Percentiles rank a stretch among this genome's conserved stretches.
These are phyloP conservation scores for Varecia variegata DNA, from an alignment of 2,797 vertebrate species.

Conservation along the genomic window DNA sequence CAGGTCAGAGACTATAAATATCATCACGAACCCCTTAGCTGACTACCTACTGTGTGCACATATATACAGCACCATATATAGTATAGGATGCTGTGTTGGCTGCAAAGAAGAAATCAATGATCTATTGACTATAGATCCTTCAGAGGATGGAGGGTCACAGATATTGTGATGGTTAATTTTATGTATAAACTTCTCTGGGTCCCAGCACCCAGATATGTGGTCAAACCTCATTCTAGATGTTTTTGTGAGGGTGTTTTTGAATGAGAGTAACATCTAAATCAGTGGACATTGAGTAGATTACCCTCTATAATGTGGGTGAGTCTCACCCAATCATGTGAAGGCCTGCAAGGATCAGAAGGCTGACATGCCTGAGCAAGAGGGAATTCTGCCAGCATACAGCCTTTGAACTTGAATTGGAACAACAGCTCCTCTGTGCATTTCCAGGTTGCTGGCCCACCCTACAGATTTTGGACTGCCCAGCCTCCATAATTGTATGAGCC, in stretches of 20 bases:
- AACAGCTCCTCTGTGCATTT: neutral
- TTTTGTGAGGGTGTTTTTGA: neutral
- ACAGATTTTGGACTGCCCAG: neutral
- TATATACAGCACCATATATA: neutral
- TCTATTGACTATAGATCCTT: neutral
- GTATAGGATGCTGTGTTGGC: neutral
- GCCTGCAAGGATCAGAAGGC: neutral
- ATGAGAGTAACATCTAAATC: neutral
- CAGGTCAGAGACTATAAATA: neutral
- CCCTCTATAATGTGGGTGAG: neutral
- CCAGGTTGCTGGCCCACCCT: neutral
- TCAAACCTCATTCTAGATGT: neutral
- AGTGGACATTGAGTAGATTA: neutral
- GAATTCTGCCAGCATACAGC: neutral
- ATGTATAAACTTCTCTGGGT: neutral
- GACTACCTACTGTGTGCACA: neutral
- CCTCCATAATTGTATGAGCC: neutral
- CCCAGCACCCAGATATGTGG: neutral
- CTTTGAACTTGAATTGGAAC: neutral
- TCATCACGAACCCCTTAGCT: neutral
- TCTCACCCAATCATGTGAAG: neutral
- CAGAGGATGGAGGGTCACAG: neutral
- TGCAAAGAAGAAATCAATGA: neutral
- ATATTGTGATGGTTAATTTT: neutral
- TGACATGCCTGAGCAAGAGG: neutral